Evolutionary conservation across 64 coral and sea anemone genomes (phyloP).

Genomic region (Platygyra sinensis): DNA sequence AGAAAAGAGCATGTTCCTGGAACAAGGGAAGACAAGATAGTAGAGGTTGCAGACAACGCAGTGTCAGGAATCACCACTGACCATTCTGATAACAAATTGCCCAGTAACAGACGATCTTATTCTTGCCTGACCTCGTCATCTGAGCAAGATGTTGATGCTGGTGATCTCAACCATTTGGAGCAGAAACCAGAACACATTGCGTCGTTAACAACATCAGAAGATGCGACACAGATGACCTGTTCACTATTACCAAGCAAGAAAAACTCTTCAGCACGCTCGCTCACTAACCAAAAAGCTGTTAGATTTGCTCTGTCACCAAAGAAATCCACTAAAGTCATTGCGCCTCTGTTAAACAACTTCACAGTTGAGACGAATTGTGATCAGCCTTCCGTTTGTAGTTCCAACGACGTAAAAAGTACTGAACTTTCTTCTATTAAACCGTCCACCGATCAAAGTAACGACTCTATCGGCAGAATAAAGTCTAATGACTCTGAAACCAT

Average conservation of each 20-base stretch:
- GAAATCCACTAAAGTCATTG: neutral
- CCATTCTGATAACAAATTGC: neutral
- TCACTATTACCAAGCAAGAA: neutral
- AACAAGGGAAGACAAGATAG: neutral
- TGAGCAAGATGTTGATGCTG: neutral
- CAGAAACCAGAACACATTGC: neutral
- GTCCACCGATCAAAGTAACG: no score
- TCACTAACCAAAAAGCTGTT: neutral
- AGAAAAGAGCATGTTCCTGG: no score
- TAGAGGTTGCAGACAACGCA: neutral
- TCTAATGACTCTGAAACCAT: no score
- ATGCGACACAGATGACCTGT: neutral
- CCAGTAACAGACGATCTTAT: neutral
- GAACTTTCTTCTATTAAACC: neutral
- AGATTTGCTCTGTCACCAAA: neutral
- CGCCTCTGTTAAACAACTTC: neutral
- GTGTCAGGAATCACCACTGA: neutral
- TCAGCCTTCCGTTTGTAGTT: neutral
- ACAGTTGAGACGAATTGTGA: neutral
- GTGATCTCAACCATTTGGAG: neutral
- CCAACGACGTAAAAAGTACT: neutral
- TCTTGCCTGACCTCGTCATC: neutral
- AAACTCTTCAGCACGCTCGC: neutral
- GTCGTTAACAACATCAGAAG: neutral
- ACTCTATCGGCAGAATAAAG: neutral